Conservation (phyloP, 2,113 vertebrate species). For the Onychostruthus taczanowskii region DNA sequence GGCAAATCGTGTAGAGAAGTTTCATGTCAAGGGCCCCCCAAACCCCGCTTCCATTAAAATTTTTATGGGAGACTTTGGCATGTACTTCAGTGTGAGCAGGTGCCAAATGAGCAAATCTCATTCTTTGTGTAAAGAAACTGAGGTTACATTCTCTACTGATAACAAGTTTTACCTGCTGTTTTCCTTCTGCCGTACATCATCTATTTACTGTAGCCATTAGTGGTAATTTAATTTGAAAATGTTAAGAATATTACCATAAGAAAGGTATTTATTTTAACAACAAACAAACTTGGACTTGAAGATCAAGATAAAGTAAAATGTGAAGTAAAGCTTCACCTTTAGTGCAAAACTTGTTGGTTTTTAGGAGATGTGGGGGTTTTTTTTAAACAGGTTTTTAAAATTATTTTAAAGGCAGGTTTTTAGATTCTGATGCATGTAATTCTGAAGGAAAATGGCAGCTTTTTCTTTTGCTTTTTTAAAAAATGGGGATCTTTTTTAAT, state of each 20-base stretch:
- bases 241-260: constrained; percentile 19
- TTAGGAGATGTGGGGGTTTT: not conserved
- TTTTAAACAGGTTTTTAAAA: constrained; percentile 38
- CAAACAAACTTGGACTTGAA: constrained; percentile 52
- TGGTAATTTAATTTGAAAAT: constrained; percentile 51
- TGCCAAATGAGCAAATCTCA: constrained; percentile 46
- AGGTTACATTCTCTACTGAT: constrained; percentile 38
- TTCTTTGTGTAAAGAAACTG: constrained; percentile 48
- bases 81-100: not conserved
- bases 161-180: constrained; percentile 61
- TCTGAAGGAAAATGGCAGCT: constrained; percentile 77
- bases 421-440: constrained; percentile 72
- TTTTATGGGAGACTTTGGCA: not conserved
- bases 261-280: constrained; percentile 60
- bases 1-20: constrained; percentile 30
- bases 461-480: constrained; percentile 63
- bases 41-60: not conserved
- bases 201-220: constrained; percentile 50
- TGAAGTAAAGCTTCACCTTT: constrained; percentile 54
- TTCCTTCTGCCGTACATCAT: constrained; percentile 72
- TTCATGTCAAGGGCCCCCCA: not conserved
- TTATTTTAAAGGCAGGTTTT: constrained; percentile 52
- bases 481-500: constrained; percentile 70
- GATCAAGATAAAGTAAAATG: constrained; percentile 50
- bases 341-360: constrained; percentile 44